phyloP scores from a whole-genome alignment of 2,797 vertebrate genomes.

The Neosalanx taihuensis region DNA sequence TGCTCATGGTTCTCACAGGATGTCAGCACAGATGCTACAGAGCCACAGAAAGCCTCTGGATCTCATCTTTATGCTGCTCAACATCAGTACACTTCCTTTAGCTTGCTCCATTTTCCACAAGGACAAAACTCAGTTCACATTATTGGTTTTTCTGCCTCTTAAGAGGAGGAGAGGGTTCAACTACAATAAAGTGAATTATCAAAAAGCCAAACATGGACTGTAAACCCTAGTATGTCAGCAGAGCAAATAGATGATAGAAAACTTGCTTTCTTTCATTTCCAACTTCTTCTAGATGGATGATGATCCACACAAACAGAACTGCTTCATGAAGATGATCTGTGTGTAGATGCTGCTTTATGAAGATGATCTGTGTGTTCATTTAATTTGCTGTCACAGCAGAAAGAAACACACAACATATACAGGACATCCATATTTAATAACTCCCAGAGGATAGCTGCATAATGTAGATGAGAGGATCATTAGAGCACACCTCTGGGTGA shows the following conservation, averaged over 20 bases:
- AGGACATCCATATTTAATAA: conserved; percentile 11
- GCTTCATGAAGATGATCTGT: not conserved
- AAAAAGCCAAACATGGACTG: not conserved
- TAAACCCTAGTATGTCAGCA: not conserved
- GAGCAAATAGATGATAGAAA: not conserved
- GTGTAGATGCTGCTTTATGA: not conserved
- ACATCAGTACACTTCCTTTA: not conserved
- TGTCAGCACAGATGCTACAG: not conserved
- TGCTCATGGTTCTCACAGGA: not conserved
- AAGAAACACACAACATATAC: conserved; percentile 36
- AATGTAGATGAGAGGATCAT: not conserved
- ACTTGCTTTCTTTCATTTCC: not conserved
- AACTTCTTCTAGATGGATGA: not conserved
- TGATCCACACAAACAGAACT: not conserved
- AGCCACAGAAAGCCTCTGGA: not conserved
- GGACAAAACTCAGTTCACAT: not conserved
- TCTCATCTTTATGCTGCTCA: not conserved
- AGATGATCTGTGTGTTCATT: not conserved
- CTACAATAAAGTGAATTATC: not conserved
- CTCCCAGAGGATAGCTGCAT: not conserved
- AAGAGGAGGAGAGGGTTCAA: too few species aligned
- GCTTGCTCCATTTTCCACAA: not conserved
- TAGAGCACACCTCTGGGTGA: not conserved
- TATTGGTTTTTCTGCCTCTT: not conserved
- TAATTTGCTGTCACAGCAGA: conserved; percentile 17